These are phyloP conservation scores for Phragmatobia fuliginosa DNA, from an alignment of 2,888 invertebrate species.

Conservation along the genomic window DNA sequence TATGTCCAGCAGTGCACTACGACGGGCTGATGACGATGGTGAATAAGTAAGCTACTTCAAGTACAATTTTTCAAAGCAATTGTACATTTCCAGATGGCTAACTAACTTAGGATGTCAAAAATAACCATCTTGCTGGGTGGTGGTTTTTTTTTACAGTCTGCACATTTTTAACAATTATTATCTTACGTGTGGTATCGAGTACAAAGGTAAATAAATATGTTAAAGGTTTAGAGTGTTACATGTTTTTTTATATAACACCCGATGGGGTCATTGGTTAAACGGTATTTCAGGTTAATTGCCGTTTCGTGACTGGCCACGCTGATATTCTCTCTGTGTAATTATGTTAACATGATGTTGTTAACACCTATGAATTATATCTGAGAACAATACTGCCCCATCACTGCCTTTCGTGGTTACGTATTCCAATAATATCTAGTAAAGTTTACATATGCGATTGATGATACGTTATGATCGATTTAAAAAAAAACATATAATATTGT, in stretches of 20 bases:
- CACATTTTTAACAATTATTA: background rate
- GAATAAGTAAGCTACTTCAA: background rate
- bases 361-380: background rate
- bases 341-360: background rate
- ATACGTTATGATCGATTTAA: background rate
- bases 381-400: background rate
- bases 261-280: background rate
- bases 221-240: background rate
- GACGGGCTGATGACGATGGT: too few species aligned
- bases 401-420: background rate
- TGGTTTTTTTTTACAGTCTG: background rate
- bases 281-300: background rate
- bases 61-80: background rate
- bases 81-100: background rate
- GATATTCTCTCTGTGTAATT: background rate
- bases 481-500: background rate
- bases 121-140: background rate
- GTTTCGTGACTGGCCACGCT: slow-evolving; percentile 1
- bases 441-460: background rate
- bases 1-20: too few species aligned
- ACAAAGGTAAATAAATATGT: background rate
- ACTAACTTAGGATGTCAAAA: background rate
- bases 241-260: background rate
- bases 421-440: background rate
- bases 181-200: background rate